A percentile compares a stretch with the other conserved stretches of the same genome.
Conservation (phyloP, 1,140 invertebrate genomes). For the Caenorhabditis tropicalis region DNA sequence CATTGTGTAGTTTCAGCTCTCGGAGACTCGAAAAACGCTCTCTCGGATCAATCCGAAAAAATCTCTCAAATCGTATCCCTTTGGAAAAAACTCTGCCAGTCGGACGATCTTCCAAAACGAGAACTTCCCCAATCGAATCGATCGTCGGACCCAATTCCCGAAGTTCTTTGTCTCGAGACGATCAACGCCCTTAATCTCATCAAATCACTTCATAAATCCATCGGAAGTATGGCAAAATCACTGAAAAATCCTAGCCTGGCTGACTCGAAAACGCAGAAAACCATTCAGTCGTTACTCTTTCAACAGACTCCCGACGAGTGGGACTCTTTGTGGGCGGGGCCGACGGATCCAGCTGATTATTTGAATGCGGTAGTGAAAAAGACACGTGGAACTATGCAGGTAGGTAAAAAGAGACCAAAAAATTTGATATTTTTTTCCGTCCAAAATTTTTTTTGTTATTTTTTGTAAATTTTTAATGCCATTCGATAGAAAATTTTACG, state of each 20-base stretch:
- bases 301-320: slow-evolving; percentile 80
- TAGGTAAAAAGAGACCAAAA: slow-evolving; percentile 67
- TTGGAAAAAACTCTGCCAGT: slow-evolving; percentile 47
- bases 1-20: neutral
- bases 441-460: neutral
- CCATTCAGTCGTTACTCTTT: slow-evolving; percentile 32
- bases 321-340: slow-evolving; percentile 82
- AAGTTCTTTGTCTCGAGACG: slow-evolving; percentile 41
- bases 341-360: slow-evolving; percentile 80
- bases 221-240: slow-evolving; percentile 8
- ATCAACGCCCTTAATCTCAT: slow-evolving; percentile 9
- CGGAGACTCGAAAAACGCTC: neutral
- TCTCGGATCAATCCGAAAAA: neutral
- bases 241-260: neutral
- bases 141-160: slow-evolving; percentile 26
- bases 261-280: neutral
- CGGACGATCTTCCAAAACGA: slow-evolving; percentile 1
- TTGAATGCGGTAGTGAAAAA: slow-evolving; percentile 78
- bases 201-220: neutral
- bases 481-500: no score
- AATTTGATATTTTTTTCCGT: neutral
- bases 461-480: no score
- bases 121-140: neutral
- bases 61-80: slow-evolving; percentile 10
- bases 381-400: slow-evolving; percentile 74